Evolutionary conservation across 2,113 vertebrate species (phyloP), one percentile per base, ranked within the genome.

Genomic region (Coptodon rendalli): DNA sequence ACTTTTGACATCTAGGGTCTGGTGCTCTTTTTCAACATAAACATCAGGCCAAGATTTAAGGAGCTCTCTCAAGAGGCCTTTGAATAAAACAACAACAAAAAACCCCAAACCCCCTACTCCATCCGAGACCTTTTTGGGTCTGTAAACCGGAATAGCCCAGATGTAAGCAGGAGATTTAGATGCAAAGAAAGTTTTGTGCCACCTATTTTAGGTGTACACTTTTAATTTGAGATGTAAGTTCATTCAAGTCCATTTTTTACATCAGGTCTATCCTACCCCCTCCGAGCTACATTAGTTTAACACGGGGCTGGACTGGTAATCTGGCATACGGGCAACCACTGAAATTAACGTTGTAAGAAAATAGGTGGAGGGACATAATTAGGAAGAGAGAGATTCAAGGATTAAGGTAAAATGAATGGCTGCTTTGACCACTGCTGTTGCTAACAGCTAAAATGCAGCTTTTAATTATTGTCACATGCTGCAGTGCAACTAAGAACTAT

Each of bases 31-130:
- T 56, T 56, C 34, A 24, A 80, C 13, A 24, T 54, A 27, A 80
- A 38, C 22, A 80, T 80, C 52, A 80, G 34, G 34, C n/a, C 52
- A 38, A 40, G 78, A 56, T 52, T 22, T 61, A 61, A 81, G 19
- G 52, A 38, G 13, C 79, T 56, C 34, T 56, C 34, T 27, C 5
- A 24, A 24, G 31, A n/a, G 80, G 40, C 38, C 80, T 31, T 45
- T 27, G 24, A 43, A 71, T 43, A 43, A 71, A 71, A 16, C 7
- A 71, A 71, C 36, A 43, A 71, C 36, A 16, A 43, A 71, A 6
- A 9, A 0, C 0, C 5, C 36, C 11, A 10, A 22, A 5, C 0
- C 36, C 7, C 34, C 61, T 4, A 38, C 61, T 38, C 19, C 34
- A 66, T 3, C 61, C 6, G 1, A 48, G 14, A 45, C 9, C 40